Percentiles rank a stretch among this genome's conserved stretches.
Conservation (phyloP, 2,797 vertebrate species). For the Triplophysa bombifrons region DNA sequence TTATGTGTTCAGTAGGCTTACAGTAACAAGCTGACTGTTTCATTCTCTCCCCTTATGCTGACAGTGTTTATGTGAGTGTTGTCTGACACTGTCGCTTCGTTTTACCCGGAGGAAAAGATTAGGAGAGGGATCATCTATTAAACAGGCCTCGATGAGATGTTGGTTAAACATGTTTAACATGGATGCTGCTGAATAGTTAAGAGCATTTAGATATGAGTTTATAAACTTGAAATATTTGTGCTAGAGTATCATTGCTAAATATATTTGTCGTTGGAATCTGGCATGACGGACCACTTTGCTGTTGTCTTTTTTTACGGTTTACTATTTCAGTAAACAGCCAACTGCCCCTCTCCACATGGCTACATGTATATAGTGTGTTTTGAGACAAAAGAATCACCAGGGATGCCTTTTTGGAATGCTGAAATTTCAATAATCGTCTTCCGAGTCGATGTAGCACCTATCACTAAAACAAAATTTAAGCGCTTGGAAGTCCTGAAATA, state of each 20-base stretch:
- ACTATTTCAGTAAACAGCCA: slow-evolving; percentile 38
- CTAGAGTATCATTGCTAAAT: slow-evolving; percentile 31
- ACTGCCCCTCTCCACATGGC: slow-evolving; percentile 50
- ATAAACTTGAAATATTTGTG: slow-evolving; percentile 59
- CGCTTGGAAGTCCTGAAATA: slow-evolving; percentile 51
- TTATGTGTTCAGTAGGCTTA: not conserved
- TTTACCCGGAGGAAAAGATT: slow-evolving; percentile 32
- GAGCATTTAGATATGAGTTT: slow-evolving; percentile 25
- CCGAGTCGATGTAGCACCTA: slow-evolving; percentile 58
- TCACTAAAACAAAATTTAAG: slow-evolving; percentile 46
- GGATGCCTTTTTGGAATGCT: slow-evolving; percentile 72
- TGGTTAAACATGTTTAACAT: too few relatives aligned
- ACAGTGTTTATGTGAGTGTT: slow-evolving; percentile 17
- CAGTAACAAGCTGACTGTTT: slow-evolving; percentile 24
- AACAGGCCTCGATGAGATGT: slow-evolving; percentile 31
- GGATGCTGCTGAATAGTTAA: slow-evolving; percentile 49
- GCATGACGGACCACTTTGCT: slow-evolving; percentile 7
- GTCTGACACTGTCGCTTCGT: slow-evolving; percentile 33
- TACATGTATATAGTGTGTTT: slow-evolving; percentile 48
- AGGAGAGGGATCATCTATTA: slow-evolving; percentile 53
- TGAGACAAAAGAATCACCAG: slow-evolving; percentile 64
- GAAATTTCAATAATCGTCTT: slow-evolving; percentile 61
- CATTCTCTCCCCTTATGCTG: slow-evolving; percentile 22
- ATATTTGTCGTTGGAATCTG: slow-evolving; percentile 5
- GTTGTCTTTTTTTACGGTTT: not conserved